Base-by-base conservation (phyloP, 2,888 invertebrate species). In the Rotaria socialis region DNA sequence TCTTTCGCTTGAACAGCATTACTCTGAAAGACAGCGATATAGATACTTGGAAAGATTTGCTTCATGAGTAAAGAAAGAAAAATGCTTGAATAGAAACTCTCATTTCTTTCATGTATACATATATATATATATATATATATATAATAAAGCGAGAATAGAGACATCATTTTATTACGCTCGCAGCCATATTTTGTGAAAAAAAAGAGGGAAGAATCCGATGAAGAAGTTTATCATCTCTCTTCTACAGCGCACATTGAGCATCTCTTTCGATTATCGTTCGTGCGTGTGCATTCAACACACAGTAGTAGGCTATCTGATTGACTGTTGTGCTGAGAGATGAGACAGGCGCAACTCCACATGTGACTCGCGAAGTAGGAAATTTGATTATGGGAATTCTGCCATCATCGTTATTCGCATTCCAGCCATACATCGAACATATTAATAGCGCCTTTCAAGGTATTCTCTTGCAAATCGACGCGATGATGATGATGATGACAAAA, bases 1-100 rank as follows among this genome's bases (percentile, higher is more conserved):
- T 35, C 27, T 67, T 35, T 67, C 67, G 67, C 67, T 67, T 67
- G 67, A 67, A 67, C 67, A 35, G 1, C 67, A 67, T 67, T 35
- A 19, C 35, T 19, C 35, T 27, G 27, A 27, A 35, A 41, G 35
- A 35, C 35, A 67, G 19, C 35, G 67, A 41, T 19, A 67, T 67
- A 67, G 67, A 67, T 67, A 67, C 67, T 67, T 67, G 67, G 67
- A 67, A 67, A 27, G 35, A 67, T 67, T 67, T 67, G 67, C 16
- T 14, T 67, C 35, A 67, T 27, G 41, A 67, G 0, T 10, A 67
- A 7, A 67, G 35, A 35, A 27, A 35, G 35, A 35, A 41, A 67
- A 35, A 67, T 11, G 19, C 35, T 67, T 35, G 35, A 67, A 67
- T 67, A 35, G 67, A 67, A 67, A 67, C 35, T 27, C 35, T 67